Percentiles rank a stretch among this genome's conserved stretches.
Evolutionary conservation across 2,797 vertebrate genomes (phyloP).

Genomic region (Coranthus polyacanthus): DNA sequence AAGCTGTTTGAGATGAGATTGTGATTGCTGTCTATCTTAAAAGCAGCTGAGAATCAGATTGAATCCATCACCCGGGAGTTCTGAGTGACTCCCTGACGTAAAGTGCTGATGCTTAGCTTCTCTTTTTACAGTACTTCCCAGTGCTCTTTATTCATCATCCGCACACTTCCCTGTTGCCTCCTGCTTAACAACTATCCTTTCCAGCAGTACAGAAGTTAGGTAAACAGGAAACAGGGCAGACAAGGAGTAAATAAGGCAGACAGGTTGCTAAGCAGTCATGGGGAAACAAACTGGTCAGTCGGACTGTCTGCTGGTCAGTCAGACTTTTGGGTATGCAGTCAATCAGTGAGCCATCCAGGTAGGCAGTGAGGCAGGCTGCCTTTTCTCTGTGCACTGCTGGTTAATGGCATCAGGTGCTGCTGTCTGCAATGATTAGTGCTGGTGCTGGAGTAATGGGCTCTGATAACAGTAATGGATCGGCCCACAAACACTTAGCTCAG

Average conservation of each 20-base stretch:
- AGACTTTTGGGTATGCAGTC: conserved; percentile 31
- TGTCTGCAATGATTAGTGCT: conserved; percentile 83
- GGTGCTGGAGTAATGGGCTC: conserved; percentile 82
- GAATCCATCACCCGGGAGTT: conserved; percentile 10
- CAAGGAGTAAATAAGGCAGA: conserved; percentile 54
- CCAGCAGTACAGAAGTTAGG: conserved; percentile 12
- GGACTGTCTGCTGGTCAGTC: conserved; percentile 34
- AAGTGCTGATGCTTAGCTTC: conserved; percentile 27
- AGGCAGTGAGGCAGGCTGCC: conserved; percentile 49
- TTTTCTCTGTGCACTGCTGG: conserved; percentile 66
- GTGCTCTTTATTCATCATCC: conserved; percentile 22
- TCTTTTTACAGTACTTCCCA: conserved; percentile 4
- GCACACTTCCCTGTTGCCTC: conserved; percentile 21
- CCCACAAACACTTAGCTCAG: conserved; percentile 85
- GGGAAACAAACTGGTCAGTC: conserved; percentile 36
- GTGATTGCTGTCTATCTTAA: conserved; percentile 26
- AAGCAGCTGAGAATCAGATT: conserved; percentile 1
- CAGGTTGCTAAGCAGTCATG: conserved; percentile 30
- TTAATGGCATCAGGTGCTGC: conserved; percentile 85
- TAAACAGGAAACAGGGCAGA: conserved; percentile 42
- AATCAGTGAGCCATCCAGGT: conserved; percentile 51
- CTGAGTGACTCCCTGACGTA: conserved; percentile 26
- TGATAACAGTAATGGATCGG: conserved; percentile 86
- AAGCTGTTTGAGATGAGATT: conserved; percentile 9
- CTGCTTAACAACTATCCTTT: conserved; percentile 20